Percentiles rank a stretch among this genome's conserved stretches.
Conservation (phyloP, 2,797 vertebrate genomes). For the Dendrocincla fuliginosa region DNA sequence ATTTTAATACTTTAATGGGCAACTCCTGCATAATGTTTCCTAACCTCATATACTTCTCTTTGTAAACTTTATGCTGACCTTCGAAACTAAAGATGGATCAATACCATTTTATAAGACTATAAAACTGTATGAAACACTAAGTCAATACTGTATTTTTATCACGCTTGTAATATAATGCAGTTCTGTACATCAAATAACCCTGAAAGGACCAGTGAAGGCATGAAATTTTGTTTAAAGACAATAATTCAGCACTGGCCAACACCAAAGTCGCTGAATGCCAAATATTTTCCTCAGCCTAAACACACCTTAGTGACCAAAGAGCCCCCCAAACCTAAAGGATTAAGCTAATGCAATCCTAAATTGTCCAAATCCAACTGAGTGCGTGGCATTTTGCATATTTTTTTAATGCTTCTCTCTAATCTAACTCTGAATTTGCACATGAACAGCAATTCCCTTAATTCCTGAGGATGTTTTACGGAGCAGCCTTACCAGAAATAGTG, state of each 20-base stretch:
- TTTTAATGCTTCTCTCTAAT: not conserved
- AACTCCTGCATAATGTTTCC: slow-evolving; percentile 13
- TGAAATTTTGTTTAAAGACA: not conserved
- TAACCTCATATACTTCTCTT: slow-evolving; percentile 5
- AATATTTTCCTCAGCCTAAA: not conserved
- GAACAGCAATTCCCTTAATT: not conserved
- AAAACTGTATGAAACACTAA: slow-evolving; percentile 52
- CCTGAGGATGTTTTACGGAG: not conserved
- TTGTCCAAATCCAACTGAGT: not conserved
- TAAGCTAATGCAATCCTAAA: not conserved
- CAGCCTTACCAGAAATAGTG: not conserved
- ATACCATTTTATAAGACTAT: slow-evolving; percentile 64
- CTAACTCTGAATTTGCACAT: not conserved
- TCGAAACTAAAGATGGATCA: slow-evolving; percentile 45
- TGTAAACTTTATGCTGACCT: slow-evolving; percentile 49
- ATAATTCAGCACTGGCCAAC: not conserved
- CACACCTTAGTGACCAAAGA: not conserved
- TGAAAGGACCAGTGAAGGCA: not conserved
- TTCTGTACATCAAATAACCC: slow-evolving; percentile 17
- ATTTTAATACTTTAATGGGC: slow-evolving; percentile 38
- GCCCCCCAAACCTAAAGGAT: fast-evolving
- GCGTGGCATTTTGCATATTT: not conserved
- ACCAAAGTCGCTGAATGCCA: not conserved
- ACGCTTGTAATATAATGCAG: not conserved
- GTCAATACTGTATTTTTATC: slow-evolving; percentile 67